Conservation (phyloP, 2,113 vertebrate species). For the Halichoeres trimaculatus region DNA sequence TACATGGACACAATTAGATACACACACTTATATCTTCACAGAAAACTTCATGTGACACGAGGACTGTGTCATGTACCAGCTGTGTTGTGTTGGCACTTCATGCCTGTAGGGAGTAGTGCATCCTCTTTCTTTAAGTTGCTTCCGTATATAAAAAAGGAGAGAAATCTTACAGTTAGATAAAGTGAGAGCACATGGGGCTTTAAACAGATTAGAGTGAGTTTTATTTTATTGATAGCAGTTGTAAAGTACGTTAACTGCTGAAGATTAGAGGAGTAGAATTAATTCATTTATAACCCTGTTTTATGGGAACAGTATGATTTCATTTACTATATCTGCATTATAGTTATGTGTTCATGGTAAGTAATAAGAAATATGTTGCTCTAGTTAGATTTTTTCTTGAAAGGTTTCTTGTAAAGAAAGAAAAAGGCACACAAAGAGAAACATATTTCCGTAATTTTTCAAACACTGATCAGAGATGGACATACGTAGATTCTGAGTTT, state of each 20-base stretch:
- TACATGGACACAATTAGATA: background rate
- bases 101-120: conserved; percentile 16
- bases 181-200: conserved; percentile 16
- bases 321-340: background rate
- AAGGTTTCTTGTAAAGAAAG: background rate
- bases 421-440: background rate
- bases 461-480: conserved; percentile 4
- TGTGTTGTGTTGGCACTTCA: conserved; percentile 10
- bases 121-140: too few species aligned
- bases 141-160: background rate
- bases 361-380: background rate
- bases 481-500: background rate
- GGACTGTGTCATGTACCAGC: conserved; percentile 29
- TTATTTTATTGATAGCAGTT: background rate
- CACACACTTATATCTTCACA: background rate
- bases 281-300: background rate
- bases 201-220: background rate
- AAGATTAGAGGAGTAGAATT: background rate
- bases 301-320: background rate
- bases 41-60: conserved; percentile 23
- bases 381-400: background rate
- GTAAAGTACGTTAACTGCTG: background rate
- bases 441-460: background rate
- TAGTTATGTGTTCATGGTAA: background rate
- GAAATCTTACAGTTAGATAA: background rate